Base-by-base conservation (phyloP, 2,888 invertebrate genomes). In the Pycnomerus fuliginosus region DNA sequence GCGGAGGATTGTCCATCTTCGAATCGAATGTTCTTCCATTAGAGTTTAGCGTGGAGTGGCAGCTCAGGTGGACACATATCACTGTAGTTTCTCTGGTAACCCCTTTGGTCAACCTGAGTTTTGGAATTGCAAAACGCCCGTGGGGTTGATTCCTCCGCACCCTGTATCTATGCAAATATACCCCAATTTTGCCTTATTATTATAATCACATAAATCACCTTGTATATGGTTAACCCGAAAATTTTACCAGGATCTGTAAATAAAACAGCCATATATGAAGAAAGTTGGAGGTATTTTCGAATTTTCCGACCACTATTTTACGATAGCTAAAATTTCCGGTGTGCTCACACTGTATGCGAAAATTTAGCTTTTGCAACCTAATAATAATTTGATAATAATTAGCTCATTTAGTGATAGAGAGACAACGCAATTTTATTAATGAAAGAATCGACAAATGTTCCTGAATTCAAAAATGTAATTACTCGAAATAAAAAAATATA, bases 371-470 rank as follows among this genome's bases (percentile, higher is more conserved):
- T 42, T 47, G 47, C 47, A 47, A 47, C 42, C 38, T 46, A 34
- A 24, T 39, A 33, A 44, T 39, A 50, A 57, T 55, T 57, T 53
- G 53, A 55, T 55, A 55, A 53, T 52, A 52, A 51, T 42, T 55
- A 51, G 60, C 58, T 60, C 60, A 55, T 55, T 57, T 43, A 48
- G 41, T 56, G 51, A 55, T 23, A 56, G 57, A 52, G 25, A 45
- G 45, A 52, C 45, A 50, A 53, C 53, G 58, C 58, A 58, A 60
- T 60, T 60, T 60, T 60, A 60, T 53, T 58, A 54, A 56, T 53
- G 38, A 57, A 48, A 35, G 31, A 46, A 46, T 40, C 43, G 44
- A 57, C 53, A 55, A 56, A 58, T 58, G 60, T 60, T 60, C 60
- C 60, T 60, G 55, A 58, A 54, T 47, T 45, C 44, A 30, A 46